A percentile compares a stretch with the other conserved stretches of the same genome.
Evolutionary conservation across 2,888 invertebrate genomes (phyloP).

Genomic region (Drosophila pegasa): DNA sequence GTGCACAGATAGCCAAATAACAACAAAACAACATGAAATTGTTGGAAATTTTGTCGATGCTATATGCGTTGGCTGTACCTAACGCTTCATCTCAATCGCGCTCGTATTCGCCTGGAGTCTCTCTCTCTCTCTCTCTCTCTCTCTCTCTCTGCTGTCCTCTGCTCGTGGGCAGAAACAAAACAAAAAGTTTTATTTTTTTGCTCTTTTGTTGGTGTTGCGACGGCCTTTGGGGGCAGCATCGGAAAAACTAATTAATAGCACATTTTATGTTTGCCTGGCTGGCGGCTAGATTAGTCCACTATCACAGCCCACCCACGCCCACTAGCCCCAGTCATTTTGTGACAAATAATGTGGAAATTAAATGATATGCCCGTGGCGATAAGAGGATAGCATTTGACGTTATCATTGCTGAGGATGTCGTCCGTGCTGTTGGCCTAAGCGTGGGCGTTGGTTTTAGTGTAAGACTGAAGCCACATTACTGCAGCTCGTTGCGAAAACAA

Average conservation of each 20-base stretch:
- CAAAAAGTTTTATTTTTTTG: conserved; percentile 40
- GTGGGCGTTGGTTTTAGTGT: conserved; percentile 13
- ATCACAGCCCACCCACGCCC: conserved; percentile 7
- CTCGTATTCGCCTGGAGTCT: background rate
- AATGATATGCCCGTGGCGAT: conserved; percentile 75
- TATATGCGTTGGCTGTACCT: conserved; percentile 20
- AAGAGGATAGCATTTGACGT: conserved; percentile 53
- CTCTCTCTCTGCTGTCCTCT: no score
- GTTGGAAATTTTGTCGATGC: conserved; percentile 49
- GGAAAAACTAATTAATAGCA: conserved; percentile 79
- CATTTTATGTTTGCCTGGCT: conserved; percentile 71
- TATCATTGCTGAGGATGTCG: conserved; percentile 34
- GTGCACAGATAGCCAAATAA: conserved; percentile 68
- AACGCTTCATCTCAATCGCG: conserved; percentile 4
- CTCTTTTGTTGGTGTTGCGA: conserved; percentile 52
- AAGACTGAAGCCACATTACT: conserved; percentile 67
- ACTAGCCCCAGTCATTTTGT: conserved; percentile 36
- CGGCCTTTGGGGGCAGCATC: conserved; percentile 57
- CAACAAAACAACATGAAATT: conserved; percentile 42
- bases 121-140: no score
- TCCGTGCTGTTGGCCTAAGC: conserved; percentile 20
- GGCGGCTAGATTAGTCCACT: conserved; percentile 49
- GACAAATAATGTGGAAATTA: conserved; percentile 81
- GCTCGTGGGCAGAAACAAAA: background rate
- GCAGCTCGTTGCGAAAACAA: conserved; percentile 37